Base-by-base conservation (phyloP, 2,113 vertebrate genomes). In the Eidolon helvum region DNA sequence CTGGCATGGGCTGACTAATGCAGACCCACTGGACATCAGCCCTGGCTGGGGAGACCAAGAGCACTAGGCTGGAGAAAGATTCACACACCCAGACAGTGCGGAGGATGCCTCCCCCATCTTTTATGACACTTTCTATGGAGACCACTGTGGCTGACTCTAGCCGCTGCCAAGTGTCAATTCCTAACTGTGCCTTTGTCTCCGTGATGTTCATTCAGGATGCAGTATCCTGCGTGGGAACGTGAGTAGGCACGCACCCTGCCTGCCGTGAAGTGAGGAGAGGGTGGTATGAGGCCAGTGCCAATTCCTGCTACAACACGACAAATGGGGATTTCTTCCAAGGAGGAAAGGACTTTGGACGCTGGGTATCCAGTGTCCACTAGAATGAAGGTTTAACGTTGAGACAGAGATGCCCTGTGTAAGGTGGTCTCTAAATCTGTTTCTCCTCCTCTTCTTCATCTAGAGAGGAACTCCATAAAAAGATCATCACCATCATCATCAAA, bases 391-490 rank as follows among this genome's bases (percentile, higher is more conserved):
- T 55, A 33, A 72, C 78, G 75, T 50, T 78, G 94, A 95, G 45
- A 45, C 53, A 72, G 88, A 65, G n/a, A 40, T 0, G 2, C 11
- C 33, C 97, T 96, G 86, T 92, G 2, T 7, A 82, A 77, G 50
- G 80, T 24, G 2, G 0, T 75, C 18, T 94, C 48, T 79, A 22
- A 0, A 50, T 82, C 71, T 18, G 7, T 75, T 83, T 87, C 65
- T 59, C 28, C 80, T 95, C 33, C 26, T 89, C 38, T 22, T 53
- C 84, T 84, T 93, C 94, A 79, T 87, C 91, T 94, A 84, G 59
- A 83, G 90, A 94, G 78, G 35, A 85, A 94, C 93, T 97, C 93
- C 95, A 87, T 84, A 91, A 87, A 88, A 40, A 24, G 63, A 50
- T 15, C 43, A 30, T 35, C 35, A 1, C 4, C 40, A 3, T 28